phyloP scores from a whole-genome alignment of 2,113 vertebrate species.

The Tragelaphus imberbis region DNA sequence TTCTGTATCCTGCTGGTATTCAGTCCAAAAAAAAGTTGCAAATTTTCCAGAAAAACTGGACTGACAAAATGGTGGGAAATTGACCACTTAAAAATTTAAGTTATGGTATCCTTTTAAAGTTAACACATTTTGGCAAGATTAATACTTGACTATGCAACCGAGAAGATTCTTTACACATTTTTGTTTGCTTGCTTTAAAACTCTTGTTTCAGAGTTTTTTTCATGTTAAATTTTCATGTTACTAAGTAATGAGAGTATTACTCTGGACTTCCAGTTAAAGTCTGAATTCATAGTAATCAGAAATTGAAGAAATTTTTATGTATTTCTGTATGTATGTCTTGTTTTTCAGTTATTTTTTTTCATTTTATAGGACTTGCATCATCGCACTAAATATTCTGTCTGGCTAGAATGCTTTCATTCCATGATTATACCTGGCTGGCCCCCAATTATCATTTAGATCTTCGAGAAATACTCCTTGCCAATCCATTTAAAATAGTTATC shows the following conservation, averaged over 20 bases:
- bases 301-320: not conserved
- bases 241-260: not conserved
- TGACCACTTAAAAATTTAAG: not conserved
- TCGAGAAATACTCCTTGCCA: not conserved
- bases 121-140: not conserved
- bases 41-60: not conserved
- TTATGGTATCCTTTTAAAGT: not conserved
- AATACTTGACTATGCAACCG: not conserved
- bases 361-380: not conserved
- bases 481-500: not conserved
- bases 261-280: not conserved
- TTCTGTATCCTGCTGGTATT: not conserved
- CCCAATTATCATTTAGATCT: not conserved
- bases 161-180: not conserved
- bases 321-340: not conserved
- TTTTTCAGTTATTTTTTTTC: conserved; percentile 15
- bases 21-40: not conserved
- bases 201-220: not conserved
- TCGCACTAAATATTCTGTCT: not conserved
- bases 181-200: not conserved
- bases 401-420: not conserved
- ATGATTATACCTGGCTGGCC: not conserved
- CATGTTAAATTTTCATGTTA: not conserved
- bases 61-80: not conserved
- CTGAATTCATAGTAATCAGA: not conserved